Base-by-base conservation (phyloP, 1,140 invertebrate species). In the Maniola jurtina region DNA sequence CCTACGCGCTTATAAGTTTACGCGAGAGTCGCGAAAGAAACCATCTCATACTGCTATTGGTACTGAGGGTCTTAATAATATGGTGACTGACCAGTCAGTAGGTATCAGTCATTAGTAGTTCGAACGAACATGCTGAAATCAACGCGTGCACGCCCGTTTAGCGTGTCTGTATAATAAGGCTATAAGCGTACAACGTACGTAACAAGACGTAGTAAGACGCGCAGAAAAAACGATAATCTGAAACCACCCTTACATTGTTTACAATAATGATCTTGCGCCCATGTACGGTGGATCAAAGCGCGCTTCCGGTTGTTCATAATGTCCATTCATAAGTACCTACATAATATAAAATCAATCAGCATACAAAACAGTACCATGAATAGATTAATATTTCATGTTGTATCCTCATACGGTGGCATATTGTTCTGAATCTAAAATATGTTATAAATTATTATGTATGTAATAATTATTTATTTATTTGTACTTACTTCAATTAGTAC, bases 321-420 rank as follows among this genome's bases (percentile, higher is more conserved):
- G 34, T 13, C 59, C 52, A 67, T 67, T 57, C 65, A 61, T 48
- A 62, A 61, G 65, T 60, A 25, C 25, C 25, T 25, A 61, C 60
- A 14, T 40, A 40, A 45, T 67, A 57, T 67, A 48, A 67, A 61
- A 61, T 42, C 59, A 57, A 67, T 67, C 52, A 67, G 59, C 48
- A 66, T 66, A 61, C 40, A 13, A 60, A n/a, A 67, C 61, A 13
- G 42, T 33, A 57, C 42, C 11, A 36, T 67, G 65, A 67, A 67
- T 67, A 56, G 52, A 38, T 57, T 55, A 67, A 67, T 67, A 15
- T 55, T 57, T 61, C 55, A 48, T 50, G 40, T 57, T 52, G 40
- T 57, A 57, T 61, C 59, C 60, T 67, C 40, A 57, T 56, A 40
- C 15, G 34, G 60, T 5, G 50, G 40, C 14, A 67, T 61, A 66